These are phyloP conservation scores for Ichneumon xanthorius DNA, from an alignment of 2,888 invertebrate species.

Conservation along the genomic window DNA sequence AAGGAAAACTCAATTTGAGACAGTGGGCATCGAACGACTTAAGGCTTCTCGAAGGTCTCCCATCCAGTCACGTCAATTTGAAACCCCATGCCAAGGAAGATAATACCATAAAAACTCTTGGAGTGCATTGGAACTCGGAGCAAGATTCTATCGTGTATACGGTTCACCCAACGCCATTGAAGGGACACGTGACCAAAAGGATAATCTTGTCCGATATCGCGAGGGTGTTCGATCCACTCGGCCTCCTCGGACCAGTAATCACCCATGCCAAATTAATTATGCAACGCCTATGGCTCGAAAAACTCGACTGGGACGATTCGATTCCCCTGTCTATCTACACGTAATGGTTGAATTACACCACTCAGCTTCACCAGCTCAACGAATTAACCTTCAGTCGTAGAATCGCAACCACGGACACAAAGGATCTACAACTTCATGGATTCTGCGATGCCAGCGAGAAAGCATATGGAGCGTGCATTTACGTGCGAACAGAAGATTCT, in stretches of 20 bases:
- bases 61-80: conserved; percentile 6
- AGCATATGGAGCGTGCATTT: conserved; percentile 34
- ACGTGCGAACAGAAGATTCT: conserved; percentile 29
- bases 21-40: conserved; percentile 32
- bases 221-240: background rate
- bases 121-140: no score
- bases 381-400: conserved; percentile 5
- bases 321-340: conserved; percentile 35
- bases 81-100: background rate
- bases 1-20: conserved; percentile 4
- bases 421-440: conserved; percentile 63
- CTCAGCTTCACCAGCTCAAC: conserved; percentile 20
- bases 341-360: conserved; percentile 31
- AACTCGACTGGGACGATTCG: conserved; percentile 61
- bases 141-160: background rate
- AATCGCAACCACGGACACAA: background rate
- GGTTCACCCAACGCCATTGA: no score
- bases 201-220: conserved; percentile 18
- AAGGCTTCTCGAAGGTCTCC: background rate
- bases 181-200: conserved; percentile 18
- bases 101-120: background rate
- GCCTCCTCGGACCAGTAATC: no score
- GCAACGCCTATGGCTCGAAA: conserved; percentile 50
- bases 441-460: conserved; percentile 35
- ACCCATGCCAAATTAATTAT: conserved; percentile 37